Evolutionary conservation across 30 jellyfish, hydroid and myxozoan species (phyloP).

Genomic region (Pseudorhiza aurosa): DNA sequence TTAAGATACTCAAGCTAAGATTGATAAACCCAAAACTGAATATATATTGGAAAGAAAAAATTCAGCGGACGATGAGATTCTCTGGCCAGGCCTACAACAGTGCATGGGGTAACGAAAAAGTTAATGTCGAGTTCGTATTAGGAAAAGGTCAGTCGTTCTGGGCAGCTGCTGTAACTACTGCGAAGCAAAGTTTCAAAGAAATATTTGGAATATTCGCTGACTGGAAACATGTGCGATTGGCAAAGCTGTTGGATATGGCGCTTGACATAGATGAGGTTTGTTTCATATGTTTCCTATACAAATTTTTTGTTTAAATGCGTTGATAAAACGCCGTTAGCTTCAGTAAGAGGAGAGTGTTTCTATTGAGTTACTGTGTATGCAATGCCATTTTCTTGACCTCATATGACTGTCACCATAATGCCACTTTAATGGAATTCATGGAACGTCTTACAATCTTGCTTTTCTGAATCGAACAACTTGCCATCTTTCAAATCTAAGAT

Average conservation of each 20-base stretch:
- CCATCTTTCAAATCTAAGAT: too few species aligned
- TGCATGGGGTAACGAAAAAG: conserved; percentile 52
- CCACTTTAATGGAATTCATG: too few species aligned
- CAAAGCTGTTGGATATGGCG: conserved; percentile 57
- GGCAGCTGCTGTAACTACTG: conserved; percentile 60
- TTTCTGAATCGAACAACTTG: too few species aligned
- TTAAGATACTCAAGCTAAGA: conserved; percentile 44
- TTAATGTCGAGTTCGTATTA: conserved; percentile 48
- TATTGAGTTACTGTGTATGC: too few species aligned
- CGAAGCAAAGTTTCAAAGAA: conserved; percentile 51
- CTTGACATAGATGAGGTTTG: conserved; percentile 55
- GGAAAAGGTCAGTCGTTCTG: conserved; percentile 61
- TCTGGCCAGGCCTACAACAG: conserved; percentile 64
- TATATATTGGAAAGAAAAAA: conserved; percentile 42
- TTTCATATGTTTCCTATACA: background rate
- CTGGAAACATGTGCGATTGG: conserved; percentile 53
- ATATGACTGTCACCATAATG: too few species aligned
- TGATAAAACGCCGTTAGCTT: too few species aligned
- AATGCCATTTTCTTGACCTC: too few species aligned
- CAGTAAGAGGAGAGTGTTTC: too few species aligned
- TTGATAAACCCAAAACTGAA: conserved; percentile 55
- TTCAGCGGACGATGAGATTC: conserved; percentile 40
- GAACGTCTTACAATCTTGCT: too few species aligned
- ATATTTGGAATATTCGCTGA: conserved; percentile 41
- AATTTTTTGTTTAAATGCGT: background rate